Conservation (phyloP, 2,888 invertebrate species). For the Macropis europaea region DNA sequence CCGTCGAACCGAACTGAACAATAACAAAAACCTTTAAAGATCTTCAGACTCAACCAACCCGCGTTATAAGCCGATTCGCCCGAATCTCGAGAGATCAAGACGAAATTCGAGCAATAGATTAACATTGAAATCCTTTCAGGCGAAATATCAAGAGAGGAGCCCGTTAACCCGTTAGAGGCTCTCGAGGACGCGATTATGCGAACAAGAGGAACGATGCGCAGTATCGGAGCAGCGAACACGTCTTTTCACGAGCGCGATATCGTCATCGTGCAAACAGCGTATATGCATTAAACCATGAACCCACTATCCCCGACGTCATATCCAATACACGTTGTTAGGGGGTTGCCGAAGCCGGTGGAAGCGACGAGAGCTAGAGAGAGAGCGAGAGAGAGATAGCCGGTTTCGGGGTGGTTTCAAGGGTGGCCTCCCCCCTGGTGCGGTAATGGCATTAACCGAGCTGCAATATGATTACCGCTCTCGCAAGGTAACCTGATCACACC, state of each 20-base stretch:
- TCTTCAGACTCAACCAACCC: no score
- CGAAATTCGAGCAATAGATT: no score
- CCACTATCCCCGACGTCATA: constrained; percentile 77
- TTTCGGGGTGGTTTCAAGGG: constrained; percentile 62
- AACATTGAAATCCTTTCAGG: constrained; percentile 65
- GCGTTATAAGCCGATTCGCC: no score
- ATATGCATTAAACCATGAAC: constrained; percentile 77
- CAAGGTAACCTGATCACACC: constrained; percentile 79
- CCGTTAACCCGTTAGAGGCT: constrained; percentile 42
- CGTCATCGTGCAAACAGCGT: constrained; percentile 67
- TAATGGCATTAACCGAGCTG: constrained; percentile 79
- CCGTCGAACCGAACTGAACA: no score
- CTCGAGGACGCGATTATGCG: constrained; percentile 56
- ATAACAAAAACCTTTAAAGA: no score
- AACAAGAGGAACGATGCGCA: constrained; percentile 38
- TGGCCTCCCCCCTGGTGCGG: constrained; percentile 70
- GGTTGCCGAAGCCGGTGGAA: constrained; percentile 51
- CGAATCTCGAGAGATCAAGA: no score
- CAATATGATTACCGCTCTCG: constrained; percentile 79
- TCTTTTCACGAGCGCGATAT: constrained; percentile 63
- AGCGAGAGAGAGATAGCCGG: constrained; percentile 33
- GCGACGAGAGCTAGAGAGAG: constrained; percentile 12
- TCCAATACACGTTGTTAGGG: constrained; percentile 74
- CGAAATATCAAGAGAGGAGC: constrained; percentile 31
- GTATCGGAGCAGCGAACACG: constrained; percentile 32